Evolutionary conservation across 2,797 vertebrate genomes (phyloP).

Genomic region (Siniperca scherzeri): DNA sequence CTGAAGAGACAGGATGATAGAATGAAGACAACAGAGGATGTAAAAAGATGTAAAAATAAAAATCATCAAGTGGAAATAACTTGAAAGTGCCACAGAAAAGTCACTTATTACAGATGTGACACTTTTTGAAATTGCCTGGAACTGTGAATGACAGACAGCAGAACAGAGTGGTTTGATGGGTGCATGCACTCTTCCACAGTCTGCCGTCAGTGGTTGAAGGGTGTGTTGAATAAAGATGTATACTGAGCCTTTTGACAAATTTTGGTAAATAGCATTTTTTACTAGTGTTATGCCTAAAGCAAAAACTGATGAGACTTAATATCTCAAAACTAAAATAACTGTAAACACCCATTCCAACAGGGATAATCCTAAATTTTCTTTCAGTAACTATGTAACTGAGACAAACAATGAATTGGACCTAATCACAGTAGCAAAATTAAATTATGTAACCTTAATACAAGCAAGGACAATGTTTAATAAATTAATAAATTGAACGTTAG

Average conservation of each 20-base stretch:
- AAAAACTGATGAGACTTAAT: neutral
- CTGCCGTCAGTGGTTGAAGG: slow-evolving; percentile 27
- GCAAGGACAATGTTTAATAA: neutral
- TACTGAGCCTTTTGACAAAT: slow-evolving; percentile 1
- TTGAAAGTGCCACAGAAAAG: slow-evolving; percentile 36
- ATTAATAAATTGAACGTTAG: neutral
- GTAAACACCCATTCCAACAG: neutral
- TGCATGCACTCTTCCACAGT: slow-evolving; percentile 2
- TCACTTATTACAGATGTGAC: slow-evolving; percentile 45
- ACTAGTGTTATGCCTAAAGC: neutral
- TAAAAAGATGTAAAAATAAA: slow-evolving; percentile 24
- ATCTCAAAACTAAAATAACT: neutral
- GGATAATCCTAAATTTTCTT: neutral
- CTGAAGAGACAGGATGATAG: slow-evolving; percentile 8
- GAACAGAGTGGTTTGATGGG: slow-evolving; percentile 37
- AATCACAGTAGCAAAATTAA: neutral
- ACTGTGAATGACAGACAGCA: slow-evolving; percentile 56
- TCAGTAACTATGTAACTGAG: neutral
- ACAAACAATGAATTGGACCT: neutral
- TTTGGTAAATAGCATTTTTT: slow-evolving; percentile 3
- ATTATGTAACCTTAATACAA: neutral
- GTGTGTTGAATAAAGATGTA: slow-evolving; percentile 24
- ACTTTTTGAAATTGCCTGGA: slow-evolving; percentile 42
- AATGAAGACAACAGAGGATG: slow-evolving; percentile 34
- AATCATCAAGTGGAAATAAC: slow-evolving; percentile 47